Evolutionary conservation across 1,140 invertebrate species (phyloP).

Genomic region (Drosophila subpulchrella): DNA sequence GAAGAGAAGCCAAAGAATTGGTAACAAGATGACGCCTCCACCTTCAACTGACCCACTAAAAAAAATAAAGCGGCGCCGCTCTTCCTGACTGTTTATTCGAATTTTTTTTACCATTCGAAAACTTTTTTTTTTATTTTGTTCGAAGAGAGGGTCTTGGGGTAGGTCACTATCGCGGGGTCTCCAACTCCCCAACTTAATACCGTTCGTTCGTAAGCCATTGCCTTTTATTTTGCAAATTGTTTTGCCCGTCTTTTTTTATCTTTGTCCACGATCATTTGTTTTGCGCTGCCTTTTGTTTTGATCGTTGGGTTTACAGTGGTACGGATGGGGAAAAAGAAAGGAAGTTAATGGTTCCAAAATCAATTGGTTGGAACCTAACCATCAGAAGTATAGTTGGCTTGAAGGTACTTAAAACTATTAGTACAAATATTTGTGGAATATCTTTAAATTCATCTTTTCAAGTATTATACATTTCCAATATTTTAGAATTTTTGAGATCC

Average conservation of each 20-base stretch:
- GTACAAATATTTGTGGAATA: too few relatives aligned
- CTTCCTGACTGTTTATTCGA: conserved; percentile 30
- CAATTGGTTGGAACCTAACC: too few relatives aligned
- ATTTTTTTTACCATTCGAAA: neutral
- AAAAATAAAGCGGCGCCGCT: conserved; percentile 15
- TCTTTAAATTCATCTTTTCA: too few relatives aligned
- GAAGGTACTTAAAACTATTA: too few relatives aligned
- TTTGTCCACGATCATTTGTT: conserved; percentile 26
- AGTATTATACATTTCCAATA: too few relatives aligned
- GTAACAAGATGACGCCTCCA: conserved; percentile 57
- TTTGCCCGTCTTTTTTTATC: conserved; percentile 17
- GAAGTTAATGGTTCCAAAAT: too few relatives aligned
- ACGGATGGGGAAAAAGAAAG: too few relatives aligned
- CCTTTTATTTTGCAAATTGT: conserved; percentile 52
- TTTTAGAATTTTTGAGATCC: too few relatives aligned
- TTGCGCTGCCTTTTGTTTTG: conserved; percentile 55
- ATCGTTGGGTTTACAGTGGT: conserved; percentile 52
- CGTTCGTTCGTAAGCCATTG: conserved; percentile 37
- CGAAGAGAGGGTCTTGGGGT: conserved; percentile 21
- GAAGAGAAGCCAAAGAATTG: conserved; percentile 53
- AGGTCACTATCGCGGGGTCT: conserved; percentile 20
- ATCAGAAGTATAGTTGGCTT: too few relatives aligned
- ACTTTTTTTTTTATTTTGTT: conserved; percentile 2
- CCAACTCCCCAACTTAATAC: conserved; percentile 18
- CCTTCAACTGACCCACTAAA: conserved; percentile 41